phyloP scores from a whole-genome alignment of 2,797 vertebrate genomes.

The Rhinoraja longicauda region DNA sequence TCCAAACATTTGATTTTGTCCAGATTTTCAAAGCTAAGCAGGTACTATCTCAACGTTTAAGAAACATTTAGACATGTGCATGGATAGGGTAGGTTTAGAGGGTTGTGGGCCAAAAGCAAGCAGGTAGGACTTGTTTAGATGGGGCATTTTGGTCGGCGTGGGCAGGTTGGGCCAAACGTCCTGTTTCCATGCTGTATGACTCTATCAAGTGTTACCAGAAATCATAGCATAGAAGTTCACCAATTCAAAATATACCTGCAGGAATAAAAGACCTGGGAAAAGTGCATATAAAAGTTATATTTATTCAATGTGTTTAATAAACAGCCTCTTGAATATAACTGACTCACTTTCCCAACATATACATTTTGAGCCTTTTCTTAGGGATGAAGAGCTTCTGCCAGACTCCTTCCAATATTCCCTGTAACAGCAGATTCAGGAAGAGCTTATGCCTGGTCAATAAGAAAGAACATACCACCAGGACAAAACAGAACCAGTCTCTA shows the following conservation, averaged over 20 bases:
- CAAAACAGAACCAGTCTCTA: too few relatives aligned
- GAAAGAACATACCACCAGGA: background rate
- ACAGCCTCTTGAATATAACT: background rate
- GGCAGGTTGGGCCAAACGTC: too few relatives aligned
- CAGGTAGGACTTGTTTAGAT: too few relatives aligned
- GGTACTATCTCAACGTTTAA: too few relatives aligned
- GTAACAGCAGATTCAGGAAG: background rate
- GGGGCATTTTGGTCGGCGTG: too few relatives aligned
- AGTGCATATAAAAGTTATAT: background rate
- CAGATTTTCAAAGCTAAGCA: background rate
- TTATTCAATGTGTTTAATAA: background rate
- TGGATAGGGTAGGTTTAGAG: too few relatives aligned
- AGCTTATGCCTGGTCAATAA: background rate
- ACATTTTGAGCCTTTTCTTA: background rate
- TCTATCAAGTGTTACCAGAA: background rate
- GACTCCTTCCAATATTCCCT: background rate
- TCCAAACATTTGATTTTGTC: background rate
- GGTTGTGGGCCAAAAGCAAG: too few relatives aligned
- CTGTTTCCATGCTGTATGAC: too few relatives aligned
- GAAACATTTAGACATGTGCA: too few relatives aligned
- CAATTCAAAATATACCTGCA: background rate
- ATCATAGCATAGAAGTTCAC: background rate
- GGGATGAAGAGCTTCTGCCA: background rate
- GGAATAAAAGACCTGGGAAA: background rate
- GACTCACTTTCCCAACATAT: background rate